These are phyloP conservation scores for Tupaia tana DNA, from an alignment of 2,113 vertebrate species.

Conservation along the genomic window DNA sequence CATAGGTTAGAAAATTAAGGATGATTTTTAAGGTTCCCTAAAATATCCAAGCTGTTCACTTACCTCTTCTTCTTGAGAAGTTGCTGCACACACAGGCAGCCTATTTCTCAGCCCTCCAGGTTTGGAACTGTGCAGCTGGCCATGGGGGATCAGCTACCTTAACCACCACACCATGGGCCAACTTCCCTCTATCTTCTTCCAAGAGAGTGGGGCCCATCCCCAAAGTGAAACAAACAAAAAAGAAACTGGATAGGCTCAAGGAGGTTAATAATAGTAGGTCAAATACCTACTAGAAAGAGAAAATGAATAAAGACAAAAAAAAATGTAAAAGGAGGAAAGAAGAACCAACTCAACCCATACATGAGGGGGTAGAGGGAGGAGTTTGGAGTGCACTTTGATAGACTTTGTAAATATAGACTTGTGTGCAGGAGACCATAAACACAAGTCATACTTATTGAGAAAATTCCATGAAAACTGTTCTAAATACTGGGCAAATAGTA, in stretches of 20 bases:
- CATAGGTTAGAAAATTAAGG: neutral
- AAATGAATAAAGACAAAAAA: conserved; percentile 24
- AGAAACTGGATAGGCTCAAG: neutral
- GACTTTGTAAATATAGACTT: neutral
- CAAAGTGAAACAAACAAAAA: neutral
- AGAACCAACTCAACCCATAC: neutral
- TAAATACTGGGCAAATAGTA: neutral
- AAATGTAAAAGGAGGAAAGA: neutral
- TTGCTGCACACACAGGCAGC: neutral
- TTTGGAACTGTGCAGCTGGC: too few species aligned
- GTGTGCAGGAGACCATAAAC: neutral
- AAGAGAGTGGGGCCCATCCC: neutral
- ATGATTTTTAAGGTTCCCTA: neutral
- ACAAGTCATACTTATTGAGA: neutral
- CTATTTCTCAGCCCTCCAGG: too few species aligned
- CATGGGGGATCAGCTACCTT: too few species aligned
- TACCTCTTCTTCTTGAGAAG: neutral
- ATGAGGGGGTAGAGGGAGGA: neutral
- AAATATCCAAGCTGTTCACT: neutral
- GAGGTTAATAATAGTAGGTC: neutral
- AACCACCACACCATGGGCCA: too few species aligned
- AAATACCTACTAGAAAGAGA: neutral
- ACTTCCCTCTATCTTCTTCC: neutral
- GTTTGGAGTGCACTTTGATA: neutral
- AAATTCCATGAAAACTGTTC: neutral